phyloP scores from a whole-genome alignment of 1,140 invertebrate species.

The Temnothorax nylanderi region DNA sequence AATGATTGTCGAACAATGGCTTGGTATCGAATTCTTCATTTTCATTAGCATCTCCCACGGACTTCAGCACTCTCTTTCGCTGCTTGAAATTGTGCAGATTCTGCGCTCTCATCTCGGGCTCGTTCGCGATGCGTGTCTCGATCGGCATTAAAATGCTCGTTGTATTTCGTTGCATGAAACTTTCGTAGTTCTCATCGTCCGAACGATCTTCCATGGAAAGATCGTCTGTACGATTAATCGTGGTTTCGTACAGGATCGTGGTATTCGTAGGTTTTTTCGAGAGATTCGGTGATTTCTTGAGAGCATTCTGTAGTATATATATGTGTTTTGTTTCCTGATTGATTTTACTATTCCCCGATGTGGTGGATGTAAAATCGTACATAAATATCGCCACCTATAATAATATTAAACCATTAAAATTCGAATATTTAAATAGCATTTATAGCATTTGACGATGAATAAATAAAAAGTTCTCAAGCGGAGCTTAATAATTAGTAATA shows the following conservation, averaged over 20 bases:
- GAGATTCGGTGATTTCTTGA: slow-evolving; percentile 67
- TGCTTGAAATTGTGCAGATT: slow-evolving; percentile 80
- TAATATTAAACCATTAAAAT: background rate
- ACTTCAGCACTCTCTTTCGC: slow-evolving; percentile 74
- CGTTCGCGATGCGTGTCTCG: slow-evolving; percentile 40
- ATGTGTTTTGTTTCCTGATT: slow-evolving; percentile 82
- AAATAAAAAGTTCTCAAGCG: background rate
- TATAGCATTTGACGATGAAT: background rate
- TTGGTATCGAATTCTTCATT: slow-evolving; percentile 71
- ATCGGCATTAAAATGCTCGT: background rate
- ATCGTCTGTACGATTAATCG: slow-evolving; percentile 57
- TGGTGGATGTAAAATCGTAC: slow-evolving; percentile 83
- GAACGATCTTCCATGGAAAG: slow-evolving; percentile 66
- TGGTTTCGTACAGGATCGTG: background rate
- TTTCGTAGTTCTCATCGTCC: slow-evolving; percentile 59
- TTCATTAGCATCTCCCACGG: slow-evolving; percentile 61
- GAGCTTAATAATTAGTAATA: background rate
- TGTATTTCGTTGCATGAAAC: slow-evolving; percentile 27
- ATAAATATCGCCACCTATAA: slow-evolving; percentile 82
- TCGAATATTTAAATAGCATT: background rate
- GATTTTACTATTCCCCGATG: slow-evolving; percentile 78
- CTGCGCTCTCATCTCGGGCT: slow-evolving; percentile 74
- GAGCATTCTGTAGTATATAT: slow-evolving; percentile 80
- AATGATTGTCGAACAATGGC: slow-evolving; percentile 80
- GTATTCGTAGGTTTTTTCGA: slow-evolving; percentile 50